Evolutionary conservation across 2,888 invertebrate genomes (phyloP).

Genomic region (Heterodera filipjevi): DNA sequence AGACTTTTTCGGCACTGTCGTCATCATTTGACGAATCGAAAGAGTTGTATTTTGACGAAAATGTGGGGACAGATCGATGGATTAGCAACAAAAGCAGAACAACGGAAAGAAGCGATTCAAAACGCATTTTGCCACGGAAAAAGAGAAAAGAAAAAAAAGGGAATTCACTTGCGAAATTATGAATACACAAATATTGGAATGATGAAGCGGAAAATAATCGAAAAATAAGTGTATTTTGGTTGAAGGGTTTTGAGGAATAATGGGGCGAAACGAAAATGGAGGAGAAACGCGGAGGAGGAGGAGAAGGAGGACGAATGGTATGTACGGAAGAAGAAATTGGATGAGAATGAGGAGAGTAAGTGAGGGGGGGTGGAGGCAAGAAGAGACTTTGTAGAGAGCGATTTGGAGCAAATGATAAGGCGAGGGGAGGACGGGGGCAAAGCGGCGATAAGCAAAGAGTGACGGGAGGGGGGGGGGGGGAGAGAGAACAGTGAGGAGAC

Average conservation of each 20-base stretch:
- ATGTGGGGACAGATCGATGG: not conserved
- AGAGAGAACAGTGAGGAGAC: too few relatives aligned
- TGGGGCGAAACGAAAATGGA: slow-evolving; percentile 14
- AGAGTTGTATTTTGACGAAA: not conserved
- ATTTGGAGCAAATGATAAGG: not conserved
- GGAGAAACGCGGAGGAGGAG: not conserved
- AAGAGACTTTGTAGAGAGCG: not conserved
- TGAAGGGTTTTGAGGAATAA: not conserved
- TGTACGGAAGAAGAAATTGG: not conserved
- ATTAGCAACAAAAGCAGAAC: not conserved
- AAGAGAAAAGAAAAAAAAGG: not conserved
- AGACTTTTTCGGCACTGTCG: not conserved
- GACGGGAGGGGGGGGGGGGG: not conserved
- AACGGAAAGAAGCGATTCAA: not conserved
- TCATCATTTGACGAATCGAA: not conserved
- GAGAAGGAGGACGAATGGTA: not conserved
- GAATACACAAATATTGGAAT: not conserved
- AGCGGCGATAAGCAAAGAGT: not conserved
- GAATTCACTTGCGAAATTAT: not conserved
- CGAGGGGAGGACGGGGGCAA: not conserved
- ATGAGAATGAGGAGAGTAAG: not conserved
- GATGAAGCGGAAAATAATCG: not conserved
- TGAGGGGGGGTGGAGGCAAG: not conserved
- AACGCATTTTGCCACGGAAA: not conserved
- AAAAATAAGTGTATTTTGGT: not conserved